Evolutionary conservation across 1,140 invertebrate species (phyloP), one percentile per base, ranked within the genome.

Genomic region (Cecropterus lyciades): DNA sequence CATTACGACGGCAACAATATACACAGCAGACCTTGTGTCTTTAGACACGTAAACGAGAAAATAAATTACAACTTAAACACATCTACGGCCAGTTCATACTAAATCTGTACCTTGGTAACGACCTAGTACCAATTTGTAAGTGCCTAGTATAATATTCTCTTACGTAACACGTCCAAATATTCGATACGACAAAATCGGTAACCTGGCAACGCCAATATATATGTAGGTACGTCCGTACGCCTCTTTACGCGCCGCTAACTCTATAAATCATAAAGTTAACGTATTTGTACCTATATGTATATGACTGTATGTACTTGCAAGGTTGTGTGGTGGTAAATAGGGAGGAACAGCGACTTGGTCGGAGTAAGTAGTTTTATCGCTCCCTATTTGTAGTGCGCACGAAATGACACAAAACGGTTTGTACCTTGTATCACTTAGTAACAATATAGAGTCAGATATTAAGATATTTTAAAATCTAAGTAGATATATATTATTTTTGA

Each of bases 211-310:
- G 56, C 30, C 56, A 60, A 30, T 59, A 60, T 10, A 30, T 59
- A 60, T 10, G 43, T 60, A 60, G 24, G 56, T 46, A 24, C 42
- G 20, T 17, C 11, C 27, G 56, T 60, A 48, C 56, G 45, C 43
- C 56, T 60, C 43, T n/a, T 60, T 48, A 60, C 56, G 56, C 56
- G 56, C 46, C 56, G 56, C 56, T 43, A 60, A 48, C 45, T 33
- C 56, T 30, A 60, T 60, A 60, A 60, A 60, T 48, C 57, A 48
- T 60, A 60, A 60, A 33, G 57, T 60, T 60, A 60, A 48, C 49
- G 7, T 51, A 40, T 43, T 43, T 43, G 13, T 43, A 30, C 27
- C 7, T 60, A 30, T 48, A 60, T 49, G 45, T 48, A 48, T 59
- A 24, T 45, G 55, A 52, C 30, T 45, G 55, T 57, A 59, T n/a